Percentiles rank a stretch among this genome's conserved stretches.
Evolutionary conservation across 2,888 invertebrate genomes (phyloP).

Genomic region (Iphiclides podalirius): DNA sequence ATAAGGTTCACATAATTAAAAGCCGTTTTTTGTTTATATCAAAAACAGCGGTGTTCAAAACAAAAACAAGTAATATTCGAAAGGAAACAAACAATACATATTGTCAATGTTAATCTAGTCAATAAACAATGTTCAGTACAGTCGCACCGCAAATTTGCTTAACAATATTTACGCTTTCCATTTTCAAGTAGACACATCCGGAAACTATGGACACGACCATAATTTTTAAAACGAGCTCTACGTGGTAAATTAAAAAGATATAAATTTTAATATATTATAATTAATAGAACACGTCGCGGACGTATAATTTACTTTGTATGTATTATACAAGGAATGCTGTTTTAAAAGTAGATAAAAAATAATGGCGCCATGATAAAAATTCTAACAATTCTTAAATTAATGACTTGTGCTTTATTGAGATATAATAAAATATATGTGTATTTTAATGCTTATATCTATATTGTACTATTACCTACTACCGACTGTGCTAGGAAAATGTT

Average conservation of each 20-base stretch:
- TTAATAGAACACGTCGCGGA: conserved; percentile 3
- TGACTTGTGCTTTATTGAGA: conserved; percentile 10
- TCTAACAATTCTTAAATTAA: conserved; percentile 10
- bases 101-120: conserved; percentile 27
- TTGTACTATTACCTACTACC: no score
- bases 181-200: conserved; percentile 38
- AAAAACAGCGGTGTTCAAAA: neutral
- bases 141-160: conserved; percentile 40
- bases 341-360: conserved; percentile 18
- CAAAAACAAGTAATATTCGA: neutral
- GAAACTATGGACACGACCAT: conserved; percentile 5
- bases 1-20: no score
- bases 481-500: no score
- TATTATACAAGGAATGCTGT: conserved; percentile 20
- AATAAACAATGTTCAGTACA: conserved; percentile 38
- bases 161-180: conserved; percentile 45
- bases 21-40: no score
- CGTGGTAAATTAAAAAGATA: conserved; percentile 9
- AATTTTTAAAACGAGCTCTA: neutral
- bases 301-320: conserved; percentile 17
- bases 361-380: conserved; percentile 19
- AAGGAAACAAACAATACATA: conserved; percentile 12
- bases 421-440: conserved; percentile 2
- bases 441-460: neutral
- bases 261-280: conserved; percentile 16